Conservation (phyloP, 2,113 vertebrate species). For the Jacana jacana region DNA sequence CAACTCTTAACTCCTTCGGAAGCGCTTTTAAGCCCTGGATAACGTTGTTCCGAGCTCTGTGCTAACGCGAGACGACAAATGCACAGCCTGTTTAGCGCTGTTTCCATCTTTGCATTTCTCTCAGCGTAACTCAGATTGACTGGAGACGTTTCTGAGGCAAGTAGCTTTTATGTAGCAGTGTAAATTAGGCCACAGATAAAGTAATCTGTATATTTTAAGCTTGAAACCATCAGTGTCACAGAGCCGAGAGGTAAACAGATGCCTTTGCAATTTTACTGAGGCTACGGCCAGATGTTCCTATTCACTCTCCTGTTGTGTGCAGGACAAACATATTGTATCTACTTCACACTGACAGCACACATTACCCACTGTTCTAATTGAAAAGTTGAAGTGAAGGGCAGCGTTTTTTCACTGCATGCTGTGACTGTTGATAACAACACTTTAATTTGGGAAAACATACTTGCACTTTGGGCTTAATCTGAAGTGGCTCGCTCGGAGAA, state of each 20-base stretch:
- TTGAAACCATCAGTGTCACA: conserved; percentile 88
- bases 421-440: conserved; percentile 52
- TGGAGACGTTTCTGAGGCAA: conserved; percentile 61
- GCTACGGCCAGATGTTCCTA: conserved; percentile 83
- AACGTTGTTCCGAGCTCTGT: neutral
- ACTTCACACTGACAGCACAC: conserved; percentile 81
- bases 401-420: conserved; percentile 66
- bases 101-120: conserved; percentile 37
- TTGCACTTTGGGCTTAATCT: conserved; percentile 37
- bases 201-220: conserved; percentile 80
- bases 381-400: conserved; percentile 77
- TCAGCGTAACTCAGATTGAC: conserved; percentile 40
- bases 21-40: neutral
- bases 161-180: conserved; percentile 73
- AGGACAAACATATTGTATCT: conserved; percentile 81
- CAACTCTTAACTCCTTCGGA: conserved; percentile 27
- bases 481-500: conserved; percentile 14
- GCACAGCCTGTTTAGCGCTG: neutral
- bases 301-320: conserved; percentile 73
- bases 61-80: conserved; percentile 4
- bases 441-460: conserved; percentile 66
- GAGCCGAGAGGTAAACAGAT: conserved; percentile 91
- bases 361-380: conserved; percentile 77
- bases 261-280: conserved; percentile 78
- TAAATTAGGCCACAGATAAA: conserved; percentile 87